Conservation (phyloP, 1,140 invertebrate species). For the Panonychus citri region DNA sequence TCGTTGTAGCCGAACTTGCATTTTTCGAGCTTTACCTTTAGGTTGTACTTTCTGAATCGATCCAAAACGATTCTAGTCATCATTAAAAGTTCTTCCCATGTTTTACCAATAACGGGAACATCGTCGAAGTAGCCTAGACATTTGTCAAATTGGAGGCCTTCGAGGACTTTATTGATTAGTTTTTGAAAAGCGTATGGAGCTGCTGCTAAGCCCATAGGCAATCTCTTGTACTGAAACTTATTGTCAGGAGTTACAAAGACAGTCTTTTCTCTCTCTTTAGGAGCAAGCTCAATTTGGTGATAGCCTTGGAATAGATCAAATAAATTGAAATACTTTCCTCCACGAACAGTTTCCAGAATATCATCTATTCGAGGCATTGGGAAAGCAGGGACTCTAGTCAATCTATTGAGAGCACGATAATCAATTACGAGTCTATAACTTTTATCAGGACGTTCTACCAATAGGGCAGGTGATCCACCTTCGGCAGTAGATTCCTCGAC, state of each 20-base stretch:
- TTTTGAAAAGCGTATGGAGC: neutral
- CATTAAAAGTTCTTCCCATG: too few species aligned
- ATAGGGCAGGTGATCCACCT: neutral
- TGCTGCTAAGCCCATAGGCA: constrained; percentile 5
- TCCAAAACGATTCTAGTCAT: too few species aligned
- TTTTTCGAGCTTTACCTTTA: too few species aligned
- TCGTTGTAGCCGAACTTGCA: too few species aligned
- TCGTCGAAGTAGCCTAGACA: neutral
- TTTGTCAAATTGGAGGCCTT: too few species aligned
- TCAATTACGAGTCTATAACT: neutral
- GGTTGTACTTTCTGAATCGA: too few species aligned
- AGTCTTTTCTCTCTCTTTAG: constrained; percentile 18
- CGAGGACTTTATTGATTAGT: too few species aligned
- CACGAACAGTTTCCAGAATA: constrained; percentile 22
- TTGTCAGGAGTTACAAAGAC: constrained; percentile 19
- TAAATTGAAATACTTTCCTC: constrained; percentile 2
- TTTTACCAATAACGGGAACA: too few species aligned
- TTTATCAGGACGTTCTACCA: constrained; percentile 4
- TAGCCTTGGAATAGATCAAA: neutral
- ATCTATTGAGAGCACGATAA: constrained; percentile 20
- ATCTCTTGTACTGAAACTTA: constrained; percentile 20
- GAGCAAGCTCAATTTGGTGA: neutral
- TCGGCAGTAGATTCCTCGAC: neutral
- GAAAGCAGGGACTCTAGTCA: constrained; percentile 20
- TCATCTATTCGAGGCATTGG: constrained; percentile 23